Evolutionary conservation across 2,888 invertebrate genomes (phyloP), one percentile per base, ranked within the genome.

Genomic region (Chrysina gloriosa): DNA sequence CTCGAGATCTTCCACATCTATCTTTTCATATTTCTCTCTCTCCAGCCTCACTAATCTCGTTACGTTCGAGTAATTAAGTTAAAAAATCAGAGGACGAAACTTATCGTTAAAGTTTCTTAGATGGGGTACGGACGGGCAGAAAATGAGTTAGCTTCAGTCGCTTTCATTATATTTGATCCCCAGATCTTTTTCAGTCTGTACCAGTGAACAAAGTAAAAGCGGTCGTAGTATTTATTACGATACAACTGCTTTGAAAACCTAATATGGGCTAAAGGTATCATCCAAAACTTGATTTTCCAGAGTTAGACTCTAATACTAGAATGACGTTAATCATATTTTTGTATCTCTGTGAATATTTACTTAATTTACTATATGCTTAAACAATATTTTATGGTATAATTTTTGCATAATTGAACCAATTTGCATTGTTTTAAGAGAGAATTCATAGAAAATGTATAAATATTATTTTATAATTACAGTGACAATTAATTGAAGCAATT

Each of bases 21-120:
- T 14, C 48, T 25, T 11, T 16, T 21, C 36, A 4, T 64, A 21
- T 31, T 50, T 11, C 50, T 31, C 50, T 34, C 64, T 21, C 34
- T 14, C 36, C 36, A 36, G 14, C 36, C 14, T 6, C n/a, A 34
- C 54, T 65, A 65, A 65, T 54, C 65, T 65, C 45, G 42, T 65
- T 65, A 65, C 29, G 31, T 39, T 11, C 27, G 45, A 54, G 47
- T 65, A 56, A 65, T 65, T 65, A 65, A 65, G 56, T 65, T 65
- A 47, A 65, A 65, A 65, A 65, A 65, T 65, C 65, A 54, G 42
- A 19, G 65, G 45, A 56, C 23, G 21, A 31, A 56, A 56, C 29
- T 65, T 65, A 65, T 42, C 54, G 42, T 36, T 27, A 14, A 45
- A 54, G 50, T 65, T 65, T 47, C 47, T 58, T 25, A 1, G 36